Evolutionary conservation across 2,797 vertebrate genomes (phyloP).

Genomic region (Lagodon rhomboides): DNA sequence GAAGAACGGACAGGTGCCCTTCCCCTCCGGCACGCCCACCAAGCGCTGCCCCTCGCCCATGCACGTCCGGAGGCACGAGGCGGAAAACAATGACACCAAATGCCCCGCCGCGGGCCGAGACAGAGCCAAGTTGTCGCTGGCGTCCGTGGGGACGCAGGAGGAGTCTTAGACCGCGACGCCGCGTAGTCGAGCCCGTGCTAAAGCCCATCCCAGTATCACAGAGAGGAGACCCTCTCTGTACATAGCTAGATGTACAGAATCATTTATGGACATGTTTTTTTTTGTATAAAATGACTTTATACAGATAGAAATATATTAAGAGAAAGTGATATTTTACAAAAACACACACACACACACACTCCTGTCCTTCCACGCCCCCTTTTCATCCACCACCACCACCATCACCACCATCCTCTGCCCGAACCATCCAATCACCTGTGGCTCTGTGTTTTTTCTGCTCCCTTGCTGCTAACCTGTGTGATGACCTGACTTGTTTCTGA

Average conservation of each 20-base stretch:
- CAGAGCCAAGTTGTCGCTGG: constrained; percentile 89
- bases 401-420: constrained; percentile 26
- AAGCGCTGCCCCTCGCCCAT: constrained; percentile 86
- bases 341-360: constrained; percentile 69
- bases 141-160: constrained; percentile 90
- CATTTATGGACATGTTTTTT: constrained; percentile 75
- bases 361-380: constrained; percentile 14
- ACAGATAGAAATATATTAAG: constrained; percentile 78
- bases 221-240: constrained; percentile 45
- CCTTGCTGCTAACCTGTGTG: constrained; percentile 78
- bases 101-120: constrained; percentile 89
- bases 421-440: constrained; percentile 50
- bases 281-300: constrained; percentile 90
- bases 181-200: constrained; percentile 38
- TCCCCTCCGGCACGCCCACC: constrained; percentile 90
- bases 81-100: constrained; percentile 93
- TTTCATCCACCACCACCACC: constrained; percentile 45
- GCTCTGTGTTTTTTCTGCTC: constrained; percentile 52
- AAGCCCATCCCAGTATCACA: constrained; percentile 50
- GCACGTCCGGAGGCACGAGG: constrained; percentile 91
- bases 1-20: constrained; percentile 98
- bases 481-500: constrained; percentile 93
- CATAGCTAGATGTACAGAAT: constrained; percentile 84
- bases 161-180: constrained; percentile 86
- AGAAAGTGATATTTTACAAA: constrained; percentile 85